Percentiles rank a stretch among this genome's conserved stretches.
Evolutionary conservation across 2,888 invertebrate species (phyloP).

Genomic region (Xestia rhomboidea): DNA sequence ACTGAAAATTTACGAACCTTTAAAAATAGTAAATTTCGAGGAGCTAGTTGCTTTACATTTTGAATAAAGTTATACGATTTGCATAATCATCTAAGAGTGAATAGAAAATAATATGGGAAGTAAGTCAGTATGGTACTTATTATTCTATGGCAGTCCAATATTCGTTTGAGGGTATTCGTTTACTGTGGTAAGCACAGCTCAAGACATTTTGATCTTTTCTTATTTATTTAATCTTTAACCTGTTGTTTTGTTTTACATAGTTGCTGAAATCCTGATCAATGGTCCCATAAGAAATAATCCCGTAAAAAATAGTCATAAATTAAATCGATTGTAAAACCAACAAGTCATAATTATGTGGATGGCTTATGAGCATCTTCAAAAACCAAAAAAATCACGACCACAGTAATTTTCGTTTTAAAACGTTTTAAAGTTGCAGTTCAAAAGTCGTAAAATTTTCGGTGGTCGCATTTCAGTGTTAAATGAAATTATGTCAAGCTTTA

Average conservation of each 20-base stretch:
- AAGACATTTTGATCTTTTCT: neutral
- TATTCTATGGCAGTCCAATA: constrained; percentile 34
- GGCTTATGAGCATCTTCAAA: neutral
- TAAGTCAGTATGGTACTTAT: constrained; percentile 17
- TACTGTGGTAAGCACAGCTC: constrained; percentile 17
- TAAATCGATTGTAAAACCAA: neutral
- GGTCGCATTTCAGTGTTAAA: constrained; percentile 53
- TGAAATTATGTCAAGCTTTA: constrained; percentile 58
- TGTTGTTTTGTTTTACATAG: neutral
- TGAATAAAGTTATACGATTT: constrained; percentile 54
- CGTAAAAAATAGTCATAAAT: neutral
- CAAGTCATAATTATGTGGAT: neutral
- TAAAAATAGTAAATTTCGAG: constrained; percentile 59
- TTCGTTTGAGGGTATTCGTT: constrained; percentile 27
- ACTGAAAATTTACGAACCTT: constrained; percentile 58
- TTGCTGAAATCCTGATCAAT: neutral
- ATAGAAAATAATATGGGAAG: constrained; percentile 46
- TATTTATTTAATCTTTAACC: neutral
- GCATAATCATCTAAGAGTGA: constrained; percentile 53
- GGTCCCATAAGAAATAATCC: neutral
- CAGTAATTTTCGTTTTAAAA: constrained; percentile 25
- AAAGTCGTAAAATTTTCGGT: constrained; percentile 50
- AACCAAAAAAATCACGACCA: neutral
- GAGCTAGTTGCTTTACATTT: constrained; percentile 54
- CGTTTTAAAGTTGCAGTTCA: constrained; percentile 40